Evolutionary conservation across 2,113 vertebrate species (phyloP), one percentile per base, ranked within the genome.

Genomic region (Bostrychus sinensis): DNA sequence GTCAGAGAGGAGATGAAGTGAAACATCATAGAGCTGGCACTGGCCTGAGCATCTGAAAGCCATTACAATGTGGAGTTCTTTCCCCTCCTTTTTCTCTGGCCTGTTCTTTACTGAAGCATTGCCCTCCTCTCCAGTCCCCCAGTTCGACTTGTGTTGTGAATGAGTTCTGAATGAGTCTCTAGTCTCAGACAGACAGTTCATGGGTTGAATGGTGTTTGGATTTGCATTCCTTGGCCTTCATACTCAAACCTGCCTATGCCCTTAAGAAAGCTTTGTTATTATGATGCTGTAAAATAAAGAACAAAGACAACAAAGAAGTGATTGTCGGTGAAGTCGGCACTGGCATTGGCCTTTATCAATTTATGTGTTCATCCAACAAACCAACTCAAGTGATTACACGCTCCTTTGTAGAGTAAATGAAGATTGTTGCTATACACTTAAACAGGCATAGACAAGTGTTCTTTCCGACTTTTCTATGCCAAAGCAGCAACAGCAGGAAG

Each of bases 51-150:
- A 82, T 76, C 91, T 72, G 54, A 87, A 83, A 91, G 66, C 78
- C 72, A 86, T 82, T 82, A 80, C 64, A 83, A 88, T 68, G 84
- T 56, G 46, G 60, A 83, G 72, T 80, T 73, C 66, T 78, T 81
- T 62, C 82, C 72, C 66, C 65, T 80, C 67, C 64, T 76, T 28
- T 48, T 75, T 61, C 45, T 60, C 34, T 45, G 69, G 55, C 22
- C 26, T 59, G 8, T 68, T 72, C 75, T 63, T 83, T 62, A 39
- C 65, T 43, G 55, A 62, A 81, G 68, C 50, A 34, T 45, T 25
- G 51, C 23, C 56, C 38, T 45, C 25, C 58, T 73, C 22, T 22
- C 32, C 63, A 62, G 20, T 56, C 62, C 43, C 54, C 14, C 38
- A 7, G 48, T 69, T 72, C 70, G 74, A 78, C 53, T 77, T 70